Conservation (phyloP, 2,113 vertebrate species). For the Vicugna pacos region DNA sequence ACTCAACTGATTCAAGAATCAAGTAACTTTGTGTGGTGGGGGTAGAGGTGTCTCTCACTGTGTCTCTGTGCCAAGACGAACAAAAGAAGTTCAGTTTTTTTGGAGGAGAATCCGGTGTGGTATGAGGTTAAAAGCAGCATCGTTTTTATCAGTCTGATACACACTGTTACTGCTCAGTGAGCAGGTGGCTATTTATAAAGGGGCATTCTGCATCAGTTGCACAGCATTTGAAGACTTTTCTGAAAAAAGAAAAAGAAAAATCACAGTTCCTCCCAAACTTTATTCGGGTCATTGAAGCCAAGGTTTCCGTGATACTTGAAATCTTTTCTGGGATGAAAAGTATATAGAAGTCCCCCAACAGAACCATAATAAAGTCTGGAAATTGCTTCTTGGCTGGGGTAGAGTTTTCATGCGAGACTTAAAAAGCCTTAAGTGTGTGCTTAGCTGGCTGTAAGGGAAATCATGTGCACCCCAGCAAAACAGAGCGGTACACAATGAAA, state of each 20-base stretch:
- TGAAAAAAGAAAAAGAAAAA: slow-evolving; percentile 58
- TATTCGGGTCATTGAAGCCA: slow-evolving; percentile 60
- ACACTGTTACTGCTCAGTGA: slow-evolving; percentile 9
- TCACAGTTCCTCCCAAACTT: slow-evolving; percentile 42
- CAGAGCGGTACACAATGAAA: slow-evolving; percentile 37
- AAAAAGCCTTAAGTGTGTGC: slow-evolving; percentile 54
- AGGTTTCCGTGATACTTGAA: slow-evolving; percentile 68
- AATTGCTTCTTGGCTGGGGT: slow-evolving; percentile 64
- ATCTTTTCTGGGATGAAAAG: slow-evolving; percentile 70
- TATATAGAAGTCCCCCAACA: slow-evolving; percentile 45
- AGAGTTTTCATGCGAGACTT: slow-evolving; percentile 65
- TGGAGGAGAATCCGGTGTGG: background rate
- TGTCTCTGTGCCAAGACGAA: slow-evolving; percentile 6
- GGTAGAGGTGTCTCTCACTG: background rate
- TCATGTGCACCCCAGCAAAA: slow-evolving; percentile 61
- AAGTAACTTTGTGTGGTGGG: background rate
- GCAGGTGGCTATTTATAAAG: slow-evolving; percentile 65
- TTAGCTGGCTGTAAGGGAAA: slow-evolving; percentile 68
- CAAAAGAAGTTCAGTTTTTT: background rate
- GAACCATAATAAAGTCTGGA: slow-evolving; percentile 68
- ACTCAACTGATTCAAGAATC: background rate
- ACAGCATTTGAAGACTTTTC: slow-evolving; percentile 45
- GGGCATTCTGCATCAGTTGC: background rate
- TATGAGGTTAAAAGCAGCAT: slow-evolving; percentile 5
- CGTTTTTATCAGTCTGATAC: background rate